Evolutionary conservation across 2,113 vertebrate genomes (phyloP).

Genomic region (Pachypanchax playfairii): DNA sequence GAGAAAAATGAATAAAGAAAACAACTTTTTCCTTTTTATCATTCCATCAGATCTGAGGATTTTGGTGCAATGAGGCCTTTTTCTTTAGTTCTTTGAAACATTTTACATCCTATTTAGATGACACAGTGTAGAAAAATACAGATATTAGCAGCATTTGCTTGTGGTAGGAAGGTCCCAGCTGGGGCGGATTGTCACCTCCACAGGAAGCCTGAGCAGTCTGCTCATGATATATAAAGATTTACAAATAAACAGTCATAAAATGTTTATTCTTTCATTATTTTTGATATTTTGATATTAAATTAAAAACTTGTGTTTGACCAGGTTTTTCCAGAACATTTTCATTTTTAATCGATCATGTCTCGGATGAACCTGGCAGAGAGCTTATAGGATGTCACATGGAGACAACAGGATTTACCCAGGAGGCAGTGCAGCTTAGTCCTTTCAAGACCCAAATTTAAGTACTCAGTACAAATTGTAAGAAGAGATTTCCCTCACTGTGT

Average conservation of each 20-base stretch:
- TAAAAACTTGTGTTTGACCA: no score
- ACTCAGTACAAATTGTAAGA: slow-evolving; percentile 4
- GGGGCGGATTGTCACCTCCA: no score
- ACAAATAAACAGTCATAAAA: no score
- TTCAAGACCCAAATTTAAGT: slow-evolving; percentile 15
- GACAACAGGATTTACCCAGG: slow-evolving; percentile 56
- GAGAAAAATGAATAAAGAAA: neutral
- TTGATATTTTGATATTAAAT: no score
- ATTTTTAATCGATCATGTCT: neutral
- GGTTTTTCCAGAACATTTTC: neutral
- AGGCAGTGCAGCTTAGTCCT: slow-evolving; percentile 41
- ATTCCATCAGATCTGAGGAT: neutral
- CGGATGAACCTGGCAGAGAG: slow-evolving; percentile 26
- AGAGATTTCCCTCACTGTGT: slow-evolving; percentile 11
- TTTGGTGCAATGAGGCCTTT: slow-evolving; percentile 40
- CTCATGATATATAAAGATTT: no score
- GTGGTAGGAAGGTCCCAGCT: no score
- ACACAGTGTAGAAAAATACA: no score
- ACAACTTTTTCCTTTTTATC: neutral
- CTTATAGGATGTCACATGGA: slow-evolving; percentile 37
- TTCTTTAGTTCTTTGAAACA: no score
- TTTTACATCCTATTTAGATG: no score
- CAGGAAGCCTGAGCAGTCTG: no score
- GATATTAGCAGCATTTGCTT: no score
- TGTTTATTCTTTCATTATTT: no score